Evolutionary conservation across 2,888 invertebrate species (phyloP), one percentile per base, ranked within the genome.

Genomic region (Lasioglossum oenotherae): DNA sequence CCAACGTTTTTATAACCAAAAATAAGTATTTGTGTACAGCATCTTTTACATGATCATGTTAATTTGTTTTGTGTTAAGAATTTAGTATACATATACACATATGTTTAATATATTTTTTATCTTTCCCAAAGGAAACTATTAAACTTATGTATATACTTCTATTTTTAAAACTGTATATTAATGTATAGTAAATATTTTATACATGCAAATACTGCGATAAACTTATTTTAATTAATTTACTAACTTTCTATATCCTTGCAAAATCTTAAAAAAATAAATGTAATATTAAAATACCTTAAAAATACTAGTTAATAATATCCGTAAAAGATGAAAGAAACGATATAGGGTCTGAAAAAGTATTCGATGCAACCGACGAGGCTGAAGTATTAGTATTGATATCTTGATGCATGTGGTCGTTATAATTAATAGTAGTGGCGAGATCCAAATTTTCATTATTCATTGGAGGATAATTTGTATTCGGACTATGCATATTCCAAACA

Each of bases 161-260:
- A 64, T 75, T 35, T 49, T 71, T 80, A 69, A 77, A 78, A 72
- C 38, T 85, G 80, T 85, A 78, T 78, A 80, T 57, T 44, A 78
- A 78, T 87, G 74, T 87, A 80, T 76, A 74, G 60, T 74, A 77
- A 80, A 74, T 77, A 79, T 76, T 79, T 81, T 73, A 78, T 78
- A 84, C 60, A 73, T 38, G 19, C n/a, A 67, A 38, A 71, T 71
- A 72, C 14, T 81, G 64, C 35, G 49, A 23, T 31, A 71, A 46
- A 31, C 3, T 82, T 74, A 69, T 57, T 67, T 46, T 23, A 64
- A 57, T 73, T 38, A 53, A 74, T 67, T 35, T 16, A 23, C 16
- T 74, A 60, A 69, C 10, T 38, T 69, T 69, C 14, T 38, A 60
- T 12, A 35, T 4, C 31, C 44, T 74, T 27, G 23, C 27, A 38